Base-by-base conservation (phyloP, 2,888 invertebrate species). In the Stictocephala bisonia region DNA sequence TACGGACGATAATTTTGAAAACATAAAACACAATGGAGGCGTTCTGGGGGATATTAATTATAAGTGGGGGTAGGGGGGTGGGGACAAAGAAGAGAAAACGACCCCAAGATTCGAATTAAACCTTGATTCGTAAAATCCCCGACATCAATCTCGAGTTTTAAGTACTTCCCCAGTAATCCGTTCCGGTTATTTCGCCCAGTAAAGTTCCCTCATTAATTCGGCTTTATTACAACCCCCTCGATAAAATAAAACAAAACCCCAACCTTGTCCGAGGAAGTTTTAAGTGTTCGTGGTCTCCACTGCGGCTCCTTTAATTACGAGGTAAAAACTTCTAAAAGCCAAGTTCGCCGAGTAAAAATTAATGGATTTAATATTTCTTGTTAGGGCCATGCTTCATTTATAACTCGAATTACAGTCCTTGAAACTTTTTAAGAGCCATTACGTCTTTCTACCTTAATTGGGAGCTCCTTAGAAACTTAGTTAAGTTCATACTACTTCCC, bases 31-130 rank as follows among this genome's bases (percentile, higher is more conserved):
- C 64, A 64, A 64, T 64, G 64, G 44, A 64, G 44, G 44, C 64
- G 60, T 60, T 60, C 60, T 26, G n/a, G 15, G 15, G 44, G 64
- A 64, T 64, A 64, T 64, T 64, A 64, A 64, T 64, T 64, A 64
- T 64, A 64, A 64, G 64, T 7, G 60, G 40, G 35, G 60, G 40
- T 9, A 15, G 15, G 44, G 44, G 9, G 22, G 40, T 24, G 60
- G 22, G 60, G 60, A 60, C 60, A 40, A 64, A 64, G 44, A 44
- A 60, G 18, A 60, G 60, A 60, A 60, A 60, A 60, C 60, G 60
- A 60, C 60, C 44, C n/a, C 60, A 41, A 60, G 60, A 60, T 60
- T 60, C 41, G 64, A 64, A 64, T 64, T 64, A 64, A 64, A 64
- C 64, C 64, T n/a, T 64, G 64, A 64, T 64, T 64, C 64, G 27